Evolutionary conservation across 2,888 invertebrate genomes (phyloP).

Genomic region (Campoplex capitator): DNA sequence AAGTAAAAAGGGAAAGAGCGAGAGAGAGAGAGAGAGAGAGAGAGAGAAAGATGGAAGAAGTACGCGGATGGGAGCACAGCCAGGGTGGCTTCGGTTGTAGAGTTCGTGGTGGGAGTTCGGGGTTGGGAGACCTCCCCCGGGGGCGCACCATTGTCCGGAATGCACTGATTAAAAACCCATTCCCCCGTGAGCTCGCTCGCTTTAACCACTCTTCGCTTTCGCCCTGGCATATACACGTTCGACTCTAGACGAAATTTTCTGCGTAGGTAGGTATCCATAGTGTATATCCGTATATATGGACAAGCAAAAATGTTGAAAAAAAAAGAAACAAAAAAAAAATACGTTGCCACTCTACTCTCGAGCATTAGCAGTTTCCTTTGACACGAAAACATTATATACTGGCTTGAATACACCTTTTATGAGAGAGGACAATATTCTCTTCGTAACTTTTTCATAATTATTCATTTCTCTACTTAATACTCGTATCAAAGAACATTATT

Average conservation of each 20-base stretch:
- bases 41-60: constrained; percentile 23
- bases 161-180: constrained; percentile 84
- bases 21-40: constrained; percentile 29
- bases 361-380: constrained; percentile 26
- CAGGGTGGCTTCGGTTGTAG: constrained; percentile 61
- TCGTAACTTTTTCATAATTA: background rate
- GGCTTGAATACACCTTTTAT: constrained; percentile 5
- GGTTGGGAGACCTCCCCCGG: constrained; percentile 74
- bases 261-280: constrained; percentile 43
- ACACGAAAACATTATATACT: background rate
- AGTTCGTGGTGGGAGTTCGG: constrained; percentile 66
- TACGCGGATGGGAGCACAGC: constrained; percentile 34
- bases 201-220: constrained; percentile 71
- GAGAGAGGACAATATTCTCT: background rate
- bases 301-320: constrained; percentile 4
- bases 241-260: constrained; percentile 58
- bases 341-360: background rate
- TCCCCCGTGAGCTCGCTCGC: constrained; percentile 73
- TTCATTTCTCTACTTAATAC: background rate
- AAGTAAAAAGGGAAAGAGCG: constrained; percentile 35
- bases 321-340: background rate
- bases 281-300: constrained; percentile 17
- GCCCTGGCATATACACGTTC: constrained; percentile 64
- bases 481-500: background rate
- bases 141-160: constrained; percentile 82